These are phyloP conservation scores for Megalopta genalis DNA, from an alignment of 1,140 invertebrate species.

Conservation along the genomic window DNA sequence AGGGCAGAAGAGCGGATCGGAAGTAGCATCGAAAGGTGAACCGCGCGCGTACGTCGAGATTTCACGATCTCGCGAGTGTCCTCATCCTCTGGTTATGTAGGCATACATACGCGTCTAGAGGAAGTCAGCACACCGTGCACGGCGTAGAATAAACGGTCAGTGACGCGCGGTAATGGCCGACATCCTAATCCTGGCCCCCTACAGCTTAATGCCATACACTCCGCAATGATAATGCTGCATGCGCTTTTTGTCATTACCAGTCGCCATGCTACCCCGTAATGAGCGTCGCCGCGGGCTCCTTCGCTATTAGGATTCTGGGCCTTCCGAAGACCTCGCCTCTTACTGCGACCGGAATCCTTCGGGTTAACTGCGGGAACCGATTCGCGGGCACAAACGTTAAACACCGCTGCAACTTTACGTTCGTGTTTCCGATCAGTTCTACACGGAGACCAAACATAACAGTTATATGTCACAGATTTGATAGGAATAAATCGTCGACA, in stretches of 20 bases:
- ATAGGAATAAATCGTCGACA: too few relatives aligned
- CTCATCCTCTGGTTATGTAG: conserved; percentile 73
- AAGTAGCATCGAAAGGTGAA: conserved; percentile 50
- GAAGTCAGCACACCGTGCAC: conserved; percentile 74
- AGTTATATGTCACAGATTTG: too few relatives aligned
- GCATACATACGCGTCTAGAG: conserved; percentile 74
- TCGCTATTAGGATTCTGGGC: conserved; percentile 32
- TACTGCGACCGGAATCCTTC: neutral
- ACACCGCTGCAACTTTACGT: too few relatives aligned
- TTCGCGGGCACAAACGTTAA: too few relatives aligned
- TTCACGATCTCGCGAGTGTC: conserved; percentile 69
- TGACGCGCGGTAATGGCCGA: conserved; percentile 80
- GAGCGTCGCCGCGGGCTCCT: conserved; percentile 60
- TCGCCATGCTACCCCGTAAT: conserved; percentile 68
- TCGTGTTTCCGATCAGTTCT: too few relatives aligned
- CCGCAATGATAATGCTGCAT: conserved; percentile 77
- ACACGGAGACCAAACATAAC: too few relatives aligned
- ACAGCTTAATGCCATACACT: conserved; percentile 76
- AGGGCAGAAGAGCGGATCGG: neutral
- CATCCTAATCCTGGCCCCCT: conserved; percentile 80
- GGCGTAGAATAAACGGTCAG: conserved; percentile 80
- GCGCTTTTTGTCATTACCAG: conserved; percentile 79
- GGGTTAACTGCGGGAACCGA: too few relatives aligned
- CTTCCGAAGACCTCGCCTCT: neutral
- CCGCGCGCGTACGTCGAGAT: conserved; percentile 34